Conservation (phyloP, 2,888 invertebrate species). For the Melipona bicolor region DNA sequence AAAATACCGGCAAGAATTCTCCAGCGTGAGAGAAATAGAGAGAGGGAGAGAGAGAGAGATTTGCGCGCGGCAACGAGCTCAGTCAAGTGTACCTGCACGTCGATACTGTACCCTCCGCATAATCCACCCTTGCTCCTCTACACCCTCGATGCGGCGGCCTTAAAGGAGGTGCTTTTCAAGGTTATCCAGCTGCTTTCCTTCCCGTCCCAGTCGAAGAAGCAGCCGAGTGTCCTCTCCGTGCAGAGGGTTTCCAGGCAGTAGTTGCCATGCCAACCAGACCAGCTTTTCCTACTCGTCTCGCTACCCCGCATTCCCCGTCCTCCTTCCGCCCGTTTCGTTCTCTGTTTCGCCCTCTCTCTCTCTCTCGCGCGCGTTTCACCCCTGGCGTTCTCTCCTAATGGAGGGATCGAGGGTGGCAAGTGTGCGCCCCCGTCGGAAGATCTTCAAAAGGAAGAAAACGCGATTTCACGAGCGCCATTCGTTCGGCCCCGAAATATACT, state of each 20-base stretch:
- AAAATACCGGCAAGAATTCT: slow-evolving; percentile 6
- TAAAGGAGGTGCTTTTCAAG: slow-evolving; percentile 71
- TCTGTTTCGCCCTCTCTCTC: neutral
- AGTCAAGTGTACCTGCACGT: slow-evolving; percentile 55
- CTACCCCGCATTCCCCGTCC: slow-evolving; percentile 25
- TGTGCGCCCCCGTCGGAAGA: slow-evolving; percentile 66
- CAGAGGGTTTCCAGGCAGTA: slow-evolving; percentile 54
- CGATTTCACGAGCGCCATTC: slow-evolving; percentile 79
- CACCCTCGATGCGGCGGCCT: slow-evolving; percentile 53
- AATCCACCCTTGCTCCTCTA: slow-evolving; percentile 47
- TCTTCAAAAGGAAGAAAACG: slow-evolving; percentile 77
- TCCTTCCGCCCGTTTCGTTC: slow-evolving; percentile 33
- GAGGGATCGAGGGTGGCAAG: slow-evolving; percentile 69
- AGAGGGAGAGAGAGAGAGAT: neutral
- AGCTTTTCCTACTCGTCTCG: slow-evolving; percentile 53
- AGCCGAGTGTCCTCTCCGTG: slow-evolving; percentile 58
- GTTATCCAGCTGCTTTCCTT: slow-evolving; percentile 66
- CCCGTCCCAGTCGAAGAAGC: slow-evolving; percentile 51
- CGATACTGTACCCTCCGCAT: slow-evolving; percentile 61
- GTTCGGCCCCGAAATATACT: slow-evolving; percentile 71
- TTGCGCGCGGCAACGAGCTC: slow-evolving; percentile 28
- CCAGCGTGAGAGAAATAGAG: neutral
- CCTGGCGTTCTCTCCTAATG: slow-evolving; percentile 49
- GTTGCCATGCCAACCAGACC: slow-evolving; percentile 77
- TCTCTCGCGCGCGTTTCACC: slow-evolving; percentile 53